A percentile compares a stretch with the other conserved stretches of the same genome.
Conservation (phyloP, 2,888 invertebrate species). For the Drosophila anomalata region DNA sequence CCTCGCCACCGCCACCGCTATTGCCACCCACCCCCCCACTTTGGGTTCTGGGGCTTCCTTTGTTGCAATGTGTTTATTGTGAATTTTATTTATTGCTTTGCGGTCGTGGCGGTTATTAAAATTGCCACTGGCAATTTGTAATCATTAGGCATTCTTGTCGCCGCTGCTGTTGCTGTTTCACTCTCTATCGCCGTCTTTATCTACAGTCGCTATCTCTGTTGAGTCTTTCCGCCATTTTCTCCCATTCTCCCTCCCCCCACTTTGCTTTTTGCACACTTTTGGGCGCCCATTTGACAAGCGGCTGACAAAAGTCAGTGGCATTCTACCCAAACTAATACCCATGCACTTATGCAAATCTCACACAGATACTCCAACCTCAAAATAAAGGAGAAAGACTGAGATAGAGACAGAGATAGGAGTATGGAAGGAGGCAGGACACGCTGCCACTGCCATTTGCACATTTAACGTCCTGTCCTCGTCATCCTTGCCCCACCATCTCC, state of each 20-base stretch:
- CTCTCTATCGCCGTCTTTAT: conserved; percentile 1
- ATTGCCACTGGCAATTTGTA: conserved; percentile 75
- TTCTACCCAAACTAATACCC: conserved; percentile 63
- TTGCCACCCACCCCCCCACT: conserved; percentile 3
- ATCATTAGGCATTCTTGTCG: conserved; percentile 60
- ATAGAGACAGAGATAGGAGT: conserved; percentile 2
- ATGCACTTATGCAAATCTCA: conserved; percentile 71
- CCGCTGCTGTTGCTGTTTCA: conserved; percentile 12
- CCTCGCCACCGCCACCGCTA: not conserved
- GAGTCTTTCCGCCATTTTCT: not conserved
- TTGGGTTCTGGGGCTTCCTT: conserved; percentile 18
- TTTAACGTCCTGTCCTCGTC: conserved; percentile 42
- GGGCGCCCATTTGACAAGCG: conserved; percentile 38
- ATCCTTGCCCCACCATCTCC: not conserved
- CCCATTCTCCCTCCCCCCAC: not conserved
- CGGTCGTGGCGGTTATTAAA: conserved; percentile 72
- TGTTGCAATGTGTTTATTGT: conserved; percentile 60
- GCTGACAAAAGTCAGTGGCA: conserved; percentile 59
- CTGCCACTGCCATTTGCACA: conserved; percentile 63
- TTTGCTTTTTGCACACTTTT: conserved; percentile 35
- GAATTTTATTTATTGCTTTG: conserved; percentile 74
- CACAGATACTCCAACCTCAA: conserved; percentile 33
- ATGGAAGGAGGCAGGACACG: conserved; percentile 11
- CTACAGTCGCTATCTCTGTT: not conserved
- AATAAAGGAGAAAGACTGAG: not conserved